These are phyloP conservation scores for Cerceris rybyensis DNA, from an alignment of 2,888 invertebrate species.

Conservation along the genomic window DNA sequence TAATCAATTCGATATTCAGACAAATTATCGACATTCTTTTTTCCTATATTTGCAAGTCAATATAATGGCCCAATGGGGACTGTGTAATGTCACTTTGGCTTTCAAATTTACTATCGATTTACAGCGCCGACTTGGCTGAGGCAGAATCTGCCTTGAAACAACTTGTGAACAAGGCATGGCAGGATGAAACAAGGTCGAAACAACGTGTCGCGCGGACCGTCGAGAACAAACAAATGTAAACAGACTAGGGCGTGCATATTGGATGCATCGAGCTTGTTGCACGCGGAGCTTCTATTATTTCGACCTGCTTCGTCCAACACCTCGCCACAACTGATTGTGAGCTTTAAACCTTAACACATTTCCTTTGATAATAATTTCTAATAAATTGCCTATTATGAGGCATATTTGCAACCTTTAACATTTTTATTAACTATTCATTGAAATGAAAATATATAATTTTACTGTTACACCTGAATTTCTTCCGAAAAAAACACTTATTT, in stretches of 20 bases:
- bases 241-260: conserved; percentile 58
- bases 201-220: conserved; percentile 37
- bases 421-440: too few species aligned
- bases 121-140: conserved; percentile 13
- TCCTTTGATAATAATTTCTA: conserved; percentile 29
- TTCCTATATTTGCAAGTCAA: not conserved
- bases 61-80: not conserved
- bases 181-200: conserved; percentile 37
- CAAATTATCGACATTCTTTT: not conserved
- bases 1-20: not conserved
- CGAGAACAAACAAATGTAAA: conserved; percentile 62
- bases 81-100: conserved; percentile 9
- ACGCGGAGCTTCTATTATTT: conserved; percentile 48
- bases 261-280: conserved; percentile 56
- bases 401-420: too few species aligned
- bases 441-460: too few species aligned
- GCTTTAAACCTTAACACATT: conserved; percentile 1
- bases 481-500: too few species aligned
- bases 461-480: too few species aligned
- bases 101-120: conserved; percentile 29
- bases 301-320: conserved; percentile 48
- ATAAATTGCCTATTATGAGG: too few species aligned
- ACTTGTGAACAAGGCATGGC: conserved; percentile 33
- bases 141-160: conserved; percentile 14
- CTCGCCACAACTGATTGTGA: conserved; percentile 45